Conservation (phyloP, 2,797 vertebrate species). For the Streptopelia turtur region DNA sequence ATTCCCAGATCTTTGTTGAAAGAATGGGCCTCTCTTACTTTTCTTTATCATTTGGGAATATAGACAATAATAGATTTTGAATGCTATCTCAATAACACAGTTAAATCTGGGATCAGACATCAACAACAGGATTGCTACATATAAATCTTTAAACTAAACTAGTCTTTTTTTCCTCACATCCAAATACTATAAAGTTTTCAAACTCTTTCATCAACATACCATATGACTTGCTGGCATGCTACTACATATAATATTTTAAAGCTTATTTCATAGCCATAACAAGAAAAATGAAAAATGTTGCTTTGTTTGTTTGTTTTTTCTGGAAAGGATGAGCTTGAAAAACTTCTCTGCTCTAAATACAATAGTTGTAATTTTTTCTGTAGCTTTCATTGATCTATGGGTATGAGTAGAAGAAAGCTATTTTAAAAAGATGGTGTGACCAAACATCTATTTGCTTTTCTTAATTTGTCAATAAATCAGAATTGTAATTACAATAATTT, state of each 20-base stretch:
- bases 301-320: neutral
- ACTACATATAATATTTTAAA: neutral
- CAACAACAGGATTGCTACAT: neutral
- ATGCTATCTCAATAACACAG: neutral
- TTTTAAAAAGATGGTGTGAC: neutral
- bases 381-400: neutral
- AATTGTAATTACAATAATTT: slow-evolving; percentile 14
- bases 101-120: neutral
- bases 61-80: neutral
- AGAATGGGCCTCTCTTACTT: neutral
- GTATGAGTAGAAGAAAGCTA: neutral
- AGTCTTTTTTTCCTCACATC: neutral
- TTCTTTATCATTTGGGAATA: neutral
- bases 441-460: neutral
- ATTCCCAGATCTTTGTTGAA: neutral
- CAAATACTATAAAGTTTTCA: neutral
- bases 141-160: neutral
- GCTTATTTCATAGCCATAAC: neutral
- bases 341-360: neutral
- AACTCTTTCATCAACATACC: neutral
- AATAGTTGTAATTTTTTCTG: neutral
- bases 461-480: slow-evolving; percentile 22
- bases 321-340: slow-evolving; percentile 3
- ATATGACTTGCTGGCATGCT: neutral
- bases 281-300: neutral